Evolutionary conservation across 2,797 vertebrate genomes (phyloP), one percentile per base, ranked within the genome.

Genomic region (Chaenodraco wilsoni): DNA sequence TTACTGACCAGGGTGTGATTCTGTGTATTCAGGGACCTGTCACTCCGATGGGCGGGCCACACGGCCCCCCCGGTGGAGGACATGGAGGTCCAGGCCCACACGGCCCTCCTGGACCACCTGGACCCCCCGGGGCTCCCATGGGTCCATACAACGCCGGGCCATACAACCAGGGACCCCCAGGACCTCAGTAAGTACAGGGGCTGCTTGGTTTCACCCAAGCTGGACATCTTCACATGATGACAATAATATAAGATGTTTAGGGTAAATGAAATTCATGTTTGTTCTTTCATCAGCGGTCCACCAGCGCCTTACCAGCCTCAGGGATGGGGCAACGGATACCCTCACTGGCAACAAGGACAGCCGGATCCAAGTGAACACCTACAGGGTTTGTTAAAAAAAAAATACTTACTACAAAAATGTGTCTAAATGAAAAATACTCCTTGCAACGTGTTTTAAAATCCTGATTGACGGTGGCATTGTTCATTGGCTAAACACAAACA

Each of bases 321-420:
- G 77, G 98, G 98, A 50, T 99, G 98, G 98, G 98, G 97, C 75
- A 99, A 99, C 67, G 96, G 98, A 33, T 99, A 98, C 87, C 97
- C 97, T 2, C 98, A 99, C 76, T 99, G 98, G 98, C 98, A 99
- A 78, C 98, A 97, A 76, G 97, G 97, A 67, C 98, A 98, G 65
- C 98, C 96, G 76, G 98, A 99, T 88, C 98, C 98, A 88, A 98
- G 98, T 99, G 93, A 94, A 7, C 8, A 9, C 8, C 33, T 37
- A 37, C 33, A 37, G 8, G 33, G 33, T 37, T 37, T 1, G 33
- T 37, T 37, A 1, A 37, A 9, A 37, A 37, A 8, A 37, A 37
- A 37, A 37, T 9, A 37, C 33, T 37, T 37, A 37, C 33, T 37
- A 37, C 33, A 37, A 37, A 37, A 37, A 37, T 37, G 0, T 37